Evolutionary conservation across 1,140 invertebrate species (phyloP), one percentile per base, ranked within the genome.

Genomic region (Berghia stephanieae): DNA sequence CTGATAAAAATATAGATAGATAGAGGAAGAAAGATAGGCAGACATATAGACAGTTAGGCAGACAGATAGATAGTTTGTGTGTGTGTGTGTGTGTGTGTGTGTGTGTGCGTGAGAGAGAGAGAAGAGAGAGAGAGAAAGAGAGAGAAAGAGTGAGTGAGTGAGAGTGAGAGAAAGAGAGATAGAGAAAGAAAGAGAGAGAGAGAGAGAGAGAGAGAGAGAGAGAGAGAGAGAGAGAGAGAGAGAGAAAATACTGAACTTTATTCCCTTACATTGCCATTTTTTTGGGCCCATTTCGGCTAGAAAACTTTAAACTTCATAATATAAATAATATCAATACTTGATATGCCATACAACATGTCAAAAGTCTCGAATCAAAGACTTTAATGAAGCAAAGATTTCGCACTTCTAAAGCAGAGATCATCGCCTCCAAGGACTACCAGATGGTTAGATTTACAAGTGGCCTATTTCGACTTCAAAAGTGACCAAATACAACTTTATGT

Each of bases 211-310:
- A 75, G 68, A 78, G 40, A 60, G 13, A 36, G 49, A 76, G 63
- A 68, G 6, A 46, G 63, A 68, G 63, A 46, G 75, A 76, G 75
- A 68, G 52, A 68, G 27, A 76, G 42, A 76, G 42, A 60, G 75
- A 76, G 13, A 66, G 40, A 43, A 34, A 75, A 34, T 52, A 38
- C 42, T 27, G 34, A 13, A n/a, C n/a, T n/a, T n/a, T n/a, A n/a
- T n/a, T n/a, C n/a, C n/a, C n/a, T n/a, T n/a, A n/a, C n/a, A n/a
- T n/a, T n/a, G n/a, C n/a, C n/a, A n/a, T n/a, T n/a, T n/a, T n/a
- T n/a, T n/a, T n/a, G n/a, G n/a, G n/a, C n/a, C n/a, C n/a, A n/a
- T n/a, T n/a, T n/a, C n/a, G n/a, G n/a, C n/a, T n/a, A n/a, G n/a
- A n/a, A n/a, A n/a, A n/a, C n/a, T n/a, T n/a, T n/a, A n/a, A n/a